phyloP scores from a whole-genome alignment of 1,140 invertebrate genomes.

The Armadillidium nasatum region DNA sequence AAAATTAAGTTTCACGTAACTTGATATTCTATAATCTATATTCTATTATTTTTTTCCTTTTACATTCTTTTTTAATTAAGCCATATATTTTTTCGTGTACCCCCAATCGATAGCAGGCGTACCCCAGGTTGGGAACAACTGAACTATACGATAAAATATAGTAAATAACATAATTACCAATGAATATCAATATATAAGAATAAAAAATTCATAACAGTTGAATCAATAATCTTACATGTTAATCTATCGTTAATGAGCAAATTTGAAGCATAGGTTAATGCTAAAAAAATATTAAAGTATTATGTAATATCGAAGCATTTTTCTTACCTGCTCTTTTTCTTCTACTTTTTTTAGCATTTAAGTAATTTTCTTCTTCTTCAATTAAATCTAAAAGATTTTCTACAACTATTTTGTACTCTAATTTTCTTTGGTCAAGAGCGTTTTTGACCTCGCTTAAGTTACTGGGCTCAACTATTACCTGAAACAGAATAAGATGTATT shows the following conservation, averaged over 20 bases:
- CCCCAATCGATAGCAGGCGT: too few species aligned
- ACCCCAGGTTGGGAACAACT: too few species aligned
- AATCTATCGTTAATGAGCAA: too few species aligned
- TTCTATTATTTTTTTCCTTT: too few species aligned
- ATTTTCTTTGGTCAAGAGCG: background rate
- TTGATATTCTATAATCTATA: too few species aligned
- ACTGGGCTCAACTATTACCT: background rate
- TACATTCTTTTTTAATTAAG: too few species aligned
- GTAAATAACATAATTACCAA: background rate
- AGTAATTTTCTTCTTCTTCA: background rate
- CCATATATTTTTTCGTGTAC: too few species aligned
- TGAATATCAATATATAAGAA: background rate
- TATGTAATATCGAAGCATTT: background rate
- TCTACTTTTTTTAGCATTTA: background rate
- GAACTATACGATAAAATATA: too few species aligned
- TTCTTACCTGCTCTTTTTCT: background rate
- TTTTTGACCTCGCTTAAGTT: background rate
- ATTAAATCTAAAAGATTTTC: slow-evolving; percentile 3
- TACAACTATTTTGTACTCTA: background rate
- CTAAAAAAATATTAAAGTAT: too few species aligned
- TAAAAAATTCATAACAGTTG: background rate
- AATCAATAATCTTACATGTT: background rate
- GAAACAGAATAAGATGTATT: background rate
- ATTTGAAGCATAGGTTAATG: too few species aligned
- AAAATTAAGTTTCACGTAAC: too few species aligned